Evolutionary conservation across 2,113 vertebrate species (phyloP), one percentile per base, ranked within the genome.

Genomic region (Rhinogobius similis): DNA sequence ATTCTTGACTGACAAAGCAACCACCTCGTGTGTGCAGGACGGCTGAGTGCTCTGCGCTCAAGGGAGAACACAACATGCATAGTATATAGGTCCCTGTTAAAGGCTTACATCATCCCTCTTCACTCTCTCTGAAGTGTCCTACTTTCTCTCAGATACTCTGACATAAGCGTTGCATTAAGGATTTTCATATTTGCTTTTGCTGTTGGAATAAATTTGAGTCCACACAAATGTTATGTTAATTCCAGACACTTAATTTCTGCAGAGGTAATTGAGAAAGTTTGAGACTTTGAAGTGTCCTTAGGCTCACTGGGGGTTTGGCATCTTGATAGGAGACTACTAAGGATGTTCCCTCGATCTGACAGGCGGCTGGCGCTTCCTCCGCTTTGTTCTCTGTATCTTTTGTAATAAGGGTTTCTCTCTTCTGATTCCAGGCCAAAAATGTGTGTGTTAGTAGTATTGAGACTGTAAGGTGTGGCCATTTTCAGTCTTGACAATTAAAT

Each of bases 111-210:
- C 77, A 87, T 67, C 56, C 77, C 68, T 61, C 81, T 68, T 73
- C 65, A 62, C 62, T 61, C 67, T 76, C 82, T 83, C 78, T 67
- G 62, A 82, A 83, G 68, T 81, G 83, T 68, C 81, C 84, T 85
- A 87, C 77, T 88, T 89, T 82, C 65, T 56, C 70, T 58, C 68
- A 83, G 72, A 79, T 73, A 77, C 59, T 23, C 10, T 70, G 67
- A 26, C 26, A 65, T 76, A 65, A 18, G 16, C 59, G 21, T 13
- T 0, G 29, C 65, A 73, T 79, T 73, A 27, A 20, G 27, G 27
- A 59, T 43, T 73, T 80, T 62, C 23, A 77, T 48, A 66, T 65
- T 69, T 75, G 72, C 50, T 71, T 61, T 73, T 41, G 11, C 62
- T 23, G 26, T 26, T 62, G 73, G 46, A 56, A 56, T 12, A 59